Evolutionary conservation across 2,888 invertebrate genomes (phyloP).

Genomic region (Hypolimnas misippus): DNA sequence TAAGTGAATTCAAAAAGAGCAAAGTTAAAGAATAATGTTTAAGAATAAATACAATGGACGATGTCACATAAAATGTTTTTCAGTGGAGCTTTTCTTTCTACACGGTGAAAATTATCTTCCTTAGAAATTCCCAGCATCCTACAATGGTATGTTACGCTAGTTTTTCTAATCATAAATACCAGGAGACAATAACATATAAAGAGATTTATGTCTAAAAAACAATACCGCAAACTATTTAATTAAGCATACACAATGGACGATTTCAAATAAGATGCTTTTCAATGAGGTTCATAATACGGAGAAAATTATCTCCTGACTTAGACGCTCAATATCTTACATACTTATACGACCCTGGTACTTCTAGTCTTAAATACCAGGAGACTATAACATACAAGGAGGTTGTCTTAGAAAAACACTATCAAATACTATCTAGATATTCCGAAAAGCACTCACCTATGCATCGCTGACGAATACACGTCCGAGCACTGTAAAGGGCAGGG

Average conservation of each 20-base stretch:
- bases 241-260: too few species aligned
- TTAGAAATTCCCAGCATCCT: too few species aligned
- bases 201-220: too few species aligned
- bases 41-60: background rate
- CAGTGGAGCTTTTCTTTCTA: too few species aligned
- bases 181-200: too few species aligned
- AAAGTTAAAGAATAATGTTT: background rate
- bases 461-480: constrained; percentile 48
- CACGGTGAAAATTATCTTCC: too few species aligned
- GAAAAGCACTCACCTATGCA: constrained; percentile 57
- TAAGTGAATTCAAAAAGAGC: background rate
- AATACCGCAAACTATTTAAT: too few species aligned
- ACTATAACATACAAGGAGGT: background rate
- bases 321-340: background rate
- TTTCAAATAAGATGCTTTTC: constrained; percentile 4
- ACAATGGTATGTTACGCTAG: too few species aligned
- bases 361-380: background rate
- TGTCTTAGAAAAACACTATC: background rate
- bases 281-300: background rate
- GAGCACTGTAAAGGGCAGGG: constrained; percentile 51
- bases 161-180: too few species aligned
- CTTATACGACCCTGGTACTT: background rate
- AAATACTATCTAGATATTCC: constrained; percentile 2
- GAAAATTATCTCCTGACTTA: too few species aligned
- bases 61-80: too few species aligned